Evolutionary conservation across 2,888 invertebrate genomes (phyloP).

Genomic region (Carterocephalus palaemon): DNA sequence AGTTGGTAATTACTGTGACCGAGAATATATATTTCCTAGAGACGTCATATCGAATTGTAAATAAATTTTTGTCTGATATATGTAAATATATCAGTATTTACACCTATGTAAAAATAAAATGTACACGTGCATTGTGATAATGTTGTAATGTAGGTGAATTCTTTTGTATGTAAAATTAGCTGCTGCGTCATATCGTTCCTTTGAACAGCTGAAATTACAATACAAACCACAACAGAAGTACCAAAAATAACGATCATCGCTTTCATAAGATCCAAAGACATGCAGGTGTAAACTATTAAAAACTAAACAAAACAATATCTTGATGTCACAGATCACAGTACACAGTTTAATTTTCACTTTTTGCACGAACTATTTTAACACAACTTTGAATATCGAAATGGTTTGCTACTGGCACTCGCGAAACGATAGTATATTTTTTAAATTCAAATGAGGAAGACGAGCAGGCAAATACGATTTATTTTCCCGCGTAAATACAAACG

Average conservation of each 20-base stretch:
- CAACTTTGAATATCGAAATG: not conserved
- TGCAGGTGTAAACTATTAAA: not conserved
- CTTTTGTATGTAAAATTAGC: constrained; percentile 3
- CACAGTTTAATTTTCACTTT: constrained; percentile 1
- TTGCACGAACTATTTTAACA: constrained; percentile 1
- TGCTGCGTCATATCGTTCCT: constrained; percentile 14
- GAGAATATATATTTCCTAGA: too few species aligned
- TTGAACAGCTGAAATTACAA: constrained; percentile 28
- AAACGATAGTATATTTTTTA: constrained; percentile 4
- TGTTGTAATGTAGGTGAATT: not conserved
- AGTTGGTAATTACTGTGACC: too few species aligned
- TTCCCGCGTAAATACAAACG: constrained; percentile 54
- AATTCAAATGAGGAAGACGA: constrained; percentile 5
- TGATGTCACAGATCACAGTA: not conserved
- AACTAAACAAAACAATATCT: constrained; percentile 10
- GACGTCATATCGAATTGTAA: too few species aligned
- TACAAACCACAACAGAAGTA: constrained; percentile 24
- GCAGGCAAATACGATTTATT: constrained; percentile 29
- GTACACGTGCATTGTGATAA: not conserved
- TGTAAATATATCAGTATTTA: too few species aligned
- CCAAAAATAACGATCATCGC: constrained; percentile 23
- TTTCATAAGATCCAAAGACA: constrained; percentile 11
- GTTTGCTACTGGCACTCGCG: not conserved
- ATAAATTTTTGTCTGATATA: too few species aligned
- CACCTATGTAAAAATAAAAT: not conserved